Conservation (phyloP, 2,888 invertebrate genomes). For the Troides helena region DNA sequence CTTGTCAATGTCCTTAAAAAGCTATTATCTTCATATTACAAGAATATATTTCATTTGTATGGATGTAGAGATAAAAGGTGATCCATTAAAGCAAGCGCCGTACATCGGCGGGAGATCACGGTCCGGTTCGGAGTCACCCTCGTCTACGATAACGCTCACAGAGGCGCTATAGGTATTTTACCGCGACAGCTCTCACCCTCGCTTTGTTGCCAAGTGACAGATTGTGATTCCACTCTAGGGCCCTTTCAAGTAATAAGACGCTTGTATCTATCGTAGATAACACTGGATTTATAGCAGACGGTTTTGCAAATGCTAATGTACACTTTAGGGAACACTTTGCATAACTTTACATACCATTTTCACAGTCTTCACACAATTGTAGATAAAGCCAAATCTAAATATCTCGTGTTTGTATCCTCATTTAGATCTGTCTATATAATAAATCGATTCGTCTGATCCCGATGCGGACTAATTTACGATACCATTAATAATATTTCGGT, state of each 20-base stretch:
- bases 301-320: slow-evolving; percentile 8
- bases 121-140: slow-evolving; percentile 2
- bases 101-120: slow-evolving; percentile 26
- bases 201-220: slow-evolving; percentile 57
- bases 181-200: slow-evolving; percentile 46
- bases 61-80: slow-evolving; percentile 3
- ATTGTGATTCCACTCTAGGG: slow-evolving; percentile 46
- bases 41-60: too few relatives aligned
- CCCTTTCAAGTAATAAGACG: slow-evolving; percentile 39
- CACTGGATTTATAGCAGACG: slow-evolving; percentile 15
- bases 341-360: slow-evolving; percentile 9
- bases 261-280: slow-evolving; percentile 35
- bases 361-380: not conserved
- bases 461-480: not conserved
- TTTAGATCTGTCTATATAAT: not conserved
- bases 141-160: slow-evolving; percentile 48
- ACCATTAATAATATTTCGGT: not conserved
- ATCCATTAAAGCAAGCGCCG: slow-evolving; percentile 9
- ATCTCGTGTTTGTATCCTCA: not conserved
- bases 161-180: slow-evolving; percentile 56
- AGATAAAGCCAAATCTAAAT: not conserved
- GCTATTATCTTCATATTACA: too few relatives aligned
- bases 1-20: too few relatives aligned
- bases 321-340: slow-evolving; percentile 2
- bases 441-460: not conserved